phyloP scores from a whole-genome alignment of 2,888 invertebrate genomes.

The Machimus rusticus region DNA sequence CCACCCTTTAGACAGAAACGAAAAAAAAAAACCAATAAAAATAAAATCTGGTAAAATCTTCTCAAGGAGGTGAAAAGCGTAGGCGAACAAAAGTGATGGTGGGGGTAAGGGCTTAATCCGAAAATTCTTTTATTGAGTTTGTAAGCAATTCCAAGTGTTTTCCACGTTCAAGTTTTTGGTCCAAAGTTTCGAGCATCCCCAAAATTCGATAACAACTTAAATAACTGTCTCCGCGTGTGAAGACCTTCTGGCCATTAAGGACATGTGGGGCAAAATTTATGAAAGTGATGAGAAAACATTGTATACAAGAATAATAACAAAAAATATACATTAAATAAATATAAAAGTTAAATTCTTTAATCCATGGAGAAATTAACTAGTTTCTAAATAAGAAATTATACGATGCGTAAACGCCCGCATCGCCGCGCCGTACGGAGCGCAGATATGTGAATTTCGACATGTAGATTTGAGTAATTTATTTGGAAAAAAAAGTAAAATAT shows the following conservation, averaged over 20 bases:
- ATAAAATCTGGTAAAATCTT: neutral
- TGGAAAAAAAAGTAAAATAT: no score
- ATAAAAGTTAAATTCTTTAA: no score
- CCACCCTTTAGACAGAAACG: neutral
- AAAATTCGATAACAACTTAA: slow-evolving; percentile 33
- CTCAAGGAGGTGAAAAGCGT: neutral
- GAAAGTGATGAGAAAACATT: neutral
- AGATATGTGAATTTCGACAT: no score
- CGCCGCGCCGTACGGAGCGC: no score
- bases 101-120: slow-evolving; percentile 2
- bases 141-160: slow-evolving; percentile 31
- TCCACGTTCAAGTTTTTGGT: slow-evolving; percentile 2
- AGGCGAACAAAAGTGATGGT: neutral
- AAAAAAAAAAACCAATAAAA: neutral
- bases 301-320: neutral
- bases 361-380: no score
- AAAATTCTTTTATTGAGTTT: slow-evolving; percentile 35
- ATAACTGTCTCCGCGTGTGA: slow-evolving; percentile 21
- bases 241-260: neutral
- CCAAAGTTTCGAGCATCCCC: neutral
- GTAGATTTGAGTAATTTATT: no score
- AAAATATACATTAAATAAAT: no score
- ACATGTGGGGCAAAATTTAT: neutral
- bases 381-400: no score
- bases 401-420: no score